Evolutionary conservation across 2,113 vertebrate genomes (phyloP).

Genomic region (Willisornis vidua): DNA sequence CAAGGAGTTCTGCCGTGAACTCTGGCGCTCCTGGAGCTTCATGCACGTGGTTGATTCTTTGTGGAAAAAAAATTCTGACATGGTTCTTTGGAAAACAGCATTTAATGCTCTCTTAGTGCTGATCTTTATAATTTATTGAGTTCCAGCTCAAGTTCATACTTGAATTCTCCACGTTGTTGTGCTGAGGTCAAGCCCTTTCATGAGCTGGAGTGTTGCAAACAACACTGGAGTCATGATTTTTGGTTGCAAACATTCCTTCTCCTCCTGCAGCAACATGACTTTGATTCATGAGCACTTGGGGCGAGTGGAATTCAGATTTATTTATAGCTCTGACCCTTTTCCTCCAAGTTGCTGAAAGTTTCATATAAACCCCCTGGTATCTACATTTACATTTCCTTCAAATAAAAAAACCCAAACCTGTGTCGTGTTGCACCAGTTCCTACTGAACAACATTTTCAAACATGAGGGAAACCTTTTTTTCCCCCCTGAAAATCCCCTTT

Average conservation of each 20-base stretch:
- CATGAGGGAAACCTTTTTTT: fast-evolving
- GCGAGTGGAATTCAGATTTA: not conserved
- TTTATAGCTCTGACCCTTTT: not conserved
- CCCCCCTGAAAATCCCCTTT: not conserved
- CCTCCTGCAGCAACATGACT: not conserved
- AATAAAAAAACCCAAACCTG: not conserved
- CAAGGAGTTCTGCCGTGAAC: slow-evolving; percentile 20
- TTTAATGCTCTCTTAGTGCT: not conserved
- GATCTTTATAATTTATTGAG: not conserved
- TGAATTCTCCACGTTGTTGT: not conserved
- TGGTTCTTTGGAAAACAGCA: fast-evolving
- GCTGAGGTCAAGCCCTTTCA: not conserved
- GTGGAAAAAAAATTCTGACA: too few relatives aligned
- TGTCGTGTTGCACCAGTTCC: not conserved
- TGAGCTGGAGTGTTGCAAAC: not conserved
- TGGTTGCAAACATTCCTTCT: not conserved
- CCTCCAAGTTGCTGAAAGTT: not conserved
- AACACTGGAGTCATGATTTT: not conserved
- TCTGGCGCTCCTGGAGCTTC: fast-evolving
- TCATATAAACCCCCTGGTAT: not conserved
- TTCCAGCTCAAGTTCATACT: not conserved
- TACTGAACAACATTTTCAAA: not conserved
- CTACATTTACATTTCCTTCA: not conserved
- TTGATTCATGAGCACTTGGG: not conserved
- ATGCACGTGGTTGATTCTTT: fast-evolving